phyloP scores from a whole-genome alignment of 2,797 vertebrate genomes.

The Acomys russatus region DNA sequence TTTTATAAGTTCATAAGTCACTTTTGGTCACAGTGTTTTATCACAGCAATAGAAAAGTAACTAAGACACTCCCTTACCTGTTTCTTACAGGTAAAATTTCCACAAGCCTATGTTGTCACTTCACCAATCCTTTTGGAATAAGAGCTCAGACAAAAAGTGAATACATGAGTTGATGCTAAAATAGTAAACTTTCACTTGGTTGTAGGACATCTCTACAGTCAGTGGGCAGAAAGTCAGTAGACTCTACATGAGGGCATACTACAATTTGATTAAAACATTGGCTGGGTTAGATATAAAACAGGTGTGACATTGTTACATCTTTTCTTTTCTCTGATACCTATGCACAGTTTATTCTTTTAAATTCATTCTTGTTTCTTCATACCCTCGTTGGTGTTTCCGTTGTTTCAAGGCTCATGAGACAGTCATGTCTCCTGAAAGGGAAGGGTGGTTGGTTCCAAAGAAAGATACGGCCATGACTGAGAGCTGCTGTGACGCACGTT shows the following conservation, averaged over 20 bases:
- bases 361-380: slow-evolving; percentile 5
- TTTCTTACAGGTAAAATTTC: slow-evolving; percentile 19
- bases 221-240: not conserved
- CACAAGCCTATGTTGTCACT: not conserved
- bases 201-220: not conserved
- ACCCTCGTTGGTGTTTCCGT: not conserved
- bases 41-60: not conserved
- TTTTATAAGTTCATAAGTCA: not conserved
- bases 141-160: slow-evolving; percentile 47
- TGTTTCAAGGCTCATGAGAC: slow-evolving; percentile 18
- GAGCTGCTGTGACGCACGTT: not conserved
- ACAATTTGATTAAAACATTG: slow-evolving; percentile 37
- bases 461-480: not conserved
- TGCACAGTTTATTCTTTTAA: slow-evolving; percentile 27
- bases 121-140: slow-evolving; percentile 41
- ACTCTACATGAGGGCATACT: slow-evolving; percentile 16
- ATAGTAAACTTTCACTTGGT: not conserved
- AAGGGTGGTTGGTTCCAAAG: not conserved
- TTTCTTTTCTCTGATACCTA: slow-evolving; percentile 13
- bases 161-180: not conserved
- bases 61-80: not conserved
- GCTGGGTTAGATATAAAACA: slow-evolving; percentile 38
- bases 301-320: not conserved
- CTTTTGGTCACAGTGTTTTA: not conserved
- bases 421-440: not conserved